Base-by-base conservation (phyloP, 2,113 vertebrate genomes). In the Nyctibius bracteatus region DNA sequence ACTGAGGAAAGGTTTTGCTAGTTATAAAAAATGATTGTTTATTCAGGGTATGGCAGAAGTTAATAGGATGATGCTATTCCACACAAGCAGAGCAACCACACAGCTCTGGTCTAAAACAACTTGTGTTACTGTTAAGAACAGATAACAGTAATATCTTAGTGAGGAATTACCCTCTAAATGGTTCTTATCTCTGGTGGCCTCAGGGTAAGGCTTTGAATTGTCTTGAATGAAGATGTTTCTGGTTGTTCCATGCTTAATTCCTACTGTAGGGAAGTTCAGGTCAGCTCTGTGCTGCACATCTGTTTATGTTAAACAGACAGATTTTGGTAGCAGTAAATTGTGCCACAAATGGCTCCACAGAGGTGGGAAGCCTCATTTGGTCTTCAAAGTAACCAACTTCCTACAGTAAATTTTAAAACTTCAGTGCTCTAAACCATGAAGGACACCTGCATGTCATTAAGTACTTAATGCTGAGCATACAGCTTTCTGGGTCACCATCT, bases 401-500 rank as follows among this genome's bases (percentile, higher is more conserved):
- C 80, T 83, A 67, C 27, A 81, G 80, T 33, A 88, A 67, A 90
- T 54, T 37, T 59, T 12, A 92, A 88, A 90, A 86, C 58, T 88
- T 91, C 51, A 88, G 72, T 67, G 82, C 24, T 2, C 47, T 68
- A 84, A 90, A 84, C 71, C 82, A 81, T 92, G 94, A 96, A 95
- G 90, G 86, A 94, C 94, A 95, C 88, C 96, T 96, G 96, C 92
- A 92, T 86, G 68, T 91, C 86, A 96, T 96, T 96, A 96, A 94
- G 95, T 63, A 81, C 88, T 96, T 93, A 95, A 92, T 84, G 82
- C 90, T 93, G 94, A 95, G 88, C 72, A 91, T 62, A 74, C 47
- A 95, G 94, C 88, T 96, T 96, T 93, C 95, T 96, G 95, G 95
- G 93, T 93, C 96, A 96, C 94, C 96, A 97, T 97, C 96, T 97